Conservation (phyloP, 2,888 invertebrate genomes). For the Nebria brevicollis region DNA sequence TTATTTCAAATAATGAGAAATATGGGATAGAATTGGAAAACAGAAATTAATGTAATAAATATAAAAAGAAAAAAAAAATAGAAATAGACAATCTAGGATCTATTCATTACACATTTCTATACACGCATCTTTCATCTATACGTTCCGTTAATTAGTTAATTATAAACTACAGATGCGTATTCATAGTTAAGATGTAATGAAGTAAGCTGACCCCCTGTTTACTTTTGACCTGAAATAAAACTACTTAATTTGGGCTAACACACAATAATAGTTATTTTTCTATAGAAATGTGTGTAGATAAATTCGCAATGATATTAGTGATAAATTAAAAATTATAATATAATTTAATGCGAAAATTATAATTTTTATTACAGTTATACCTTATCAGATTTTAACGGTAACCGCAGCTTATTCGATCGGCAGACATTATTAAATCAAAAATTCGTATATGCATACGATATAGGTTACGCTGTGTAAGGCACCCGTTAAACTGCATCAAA, state of each 20-base stretch:
- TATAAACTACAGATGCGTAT: conserved; percentile 29
- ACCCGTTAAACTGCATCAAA: conserved; percentile 31
- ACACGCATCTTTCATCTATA: no score
- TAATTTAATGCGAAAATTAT: neutral
- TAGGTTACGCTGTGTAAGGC: conserved; percentile 10
- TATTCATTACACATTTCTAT: no score
- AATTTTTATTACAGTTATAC: neutral
- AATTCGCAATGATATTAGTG: no score
- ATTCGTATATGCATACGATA: neutral
- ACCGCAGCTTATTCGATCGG: conserved; percentile 19
- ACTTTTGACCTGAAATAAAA: conserved; percentile 41
- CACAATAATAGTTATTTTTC: neutral
- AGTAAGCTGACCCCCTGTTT: conserved; percentile 43
- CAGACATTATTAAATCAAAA: conserved; percentile 9
- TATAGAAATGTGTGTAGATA: no score
- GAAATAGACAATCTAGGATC: no score
- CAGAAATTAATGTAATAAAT: no score
- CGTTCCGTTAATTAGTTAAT: conserved; percentile 32
- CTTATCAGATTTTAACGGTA: conserved; percentile 34
- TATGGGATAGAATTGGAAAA: no score
- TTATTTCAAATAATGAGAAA: no score
- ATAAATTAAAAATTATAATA: no score
- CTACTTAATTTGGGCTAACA: neutral
- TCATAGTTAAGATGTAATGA: conserved; percentile 18
- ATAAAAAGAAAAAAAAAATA: no score